Base-by-base conservation (phyloP, 2,113 vertebrate genomes). In the Burhinus oedicnemus region DNA sequence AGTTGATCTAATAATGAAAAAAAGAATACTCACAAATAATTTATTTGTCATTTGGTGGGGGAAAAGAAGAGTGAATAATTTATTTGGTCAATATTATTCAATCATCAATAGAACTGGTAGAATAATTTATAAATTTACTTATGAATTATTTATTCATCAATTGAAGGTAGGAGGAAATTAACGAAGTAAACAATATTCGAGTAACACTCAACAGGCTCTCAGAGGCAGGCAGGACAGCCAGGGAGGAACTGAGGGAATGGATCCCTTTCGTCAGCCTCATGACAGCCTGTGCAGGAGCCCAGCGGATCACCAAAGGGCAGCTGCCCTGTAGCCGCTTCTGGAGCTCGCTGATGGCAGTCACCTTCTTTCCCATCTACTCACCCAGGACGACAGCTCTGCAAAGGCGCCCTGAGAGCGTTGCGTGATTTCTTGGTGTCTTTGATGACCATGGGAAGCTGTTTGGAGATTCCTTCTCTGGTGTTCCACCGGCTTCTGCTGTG, bases 71-170 rank as follows among this genome's bases (percentile, higher is more conserved):
- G 16, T 96, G 51, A 97, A 97, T 97, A 93, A 97, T 97, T 97
- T 86, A 96, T 93, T 83, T 83, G 84, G 51, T 88, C 91, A 91
- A 94, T 97, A 90, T 94, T 95, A 97, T 75, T 86, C 94, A 90
- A 86, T 95, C 71, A 70, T 95, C 93, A 94, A 94, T 95, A 90
- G 68, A 91, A 80, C 51, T 16, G 21, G 91, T 80, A 70, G 94
- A 97, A 97, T 97, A 96, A 97, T 90, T 97, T 96, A 96, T 96
- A 89, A 80, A 96, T 96, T 97, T 95, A 85, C 75, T 62, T 65
- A 79, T 96, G 62, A 97, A 96, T 96, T 95, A 97, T 96, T 91
- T 74, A 95, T 86, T 71, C 42, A 88, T 83, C 93, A 83, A 8
- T 95, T 96, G 91, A 93, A 64, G 78, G 79, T 60, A 66, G 71